Conservation (phyloP, 1,140 invertebrate species). For the Camponotus pennsylvanicus region DNA sequence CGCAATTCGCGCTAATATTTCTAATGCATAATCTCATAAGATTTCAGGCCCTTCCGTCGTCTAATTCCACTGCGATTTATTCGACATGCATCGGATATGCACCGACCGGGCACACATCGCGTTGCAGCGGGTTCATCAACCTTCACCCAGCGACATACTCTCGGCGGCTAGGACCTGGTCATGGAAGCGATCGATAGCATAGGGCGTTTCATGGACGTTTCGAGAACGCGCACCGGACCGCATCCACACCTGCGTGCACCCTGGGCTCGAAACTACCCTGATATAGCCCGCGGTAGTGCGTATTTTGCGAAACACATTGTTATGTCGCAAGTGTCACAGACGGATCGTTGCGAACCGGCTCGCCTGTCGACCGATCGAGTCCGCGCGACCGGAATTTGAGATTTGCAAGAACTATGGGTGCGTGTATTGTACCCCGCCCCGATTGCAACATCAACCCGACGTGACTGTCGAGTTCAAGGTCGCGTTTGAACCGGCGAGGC, state of each 20-base stretch:
- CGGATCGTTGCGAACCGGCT: slow-evolving; percentile 41
- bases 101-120: not conserved
- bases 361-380: not conserved
- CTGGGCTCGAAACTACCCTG: not conserved
- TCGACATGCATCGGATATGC: not conserved
- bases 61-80: slow-evolving; percentile 19
- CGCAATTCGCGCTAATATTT: not conserved
- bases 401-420: not conserved
- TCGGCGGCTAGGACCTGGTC: slow-evolving; percentile 27
- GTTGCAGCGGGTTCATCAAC: slow-evolving; percentile 51
- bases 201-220: slow-evolving; percentile 53
- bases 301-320: slow-evolving; percentile 38
- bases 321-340: slow-evolving; percentile 15
- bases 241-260: not conserved
- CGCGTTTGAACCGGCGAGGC: slow-evolving; percentile 1
- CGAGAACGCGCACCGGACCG: slow-evolving; percentile 44
- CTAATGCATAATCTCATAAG: not conserved
- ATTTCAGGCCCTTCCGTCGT: not conserved
- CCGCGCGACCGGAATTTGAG: slow-evolving; percentile 32
- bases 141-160: slow-evolving; percentile 57
- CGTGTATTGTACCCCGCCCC: not conserved
- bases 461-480: slow-evolving; percentile 58
- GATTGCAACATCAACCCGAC: slow-evolving; percentile 26
- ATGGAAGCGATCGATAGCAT: slow-evolving; percentile 62
- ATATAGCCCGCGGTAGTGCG: not conserved